Evolutionary conservation across 2,797 vertebrate genomes (phyloP), one percentile per base, ranked within the genome.

Genomic region (Rhyacichthys aspro): DNA sequence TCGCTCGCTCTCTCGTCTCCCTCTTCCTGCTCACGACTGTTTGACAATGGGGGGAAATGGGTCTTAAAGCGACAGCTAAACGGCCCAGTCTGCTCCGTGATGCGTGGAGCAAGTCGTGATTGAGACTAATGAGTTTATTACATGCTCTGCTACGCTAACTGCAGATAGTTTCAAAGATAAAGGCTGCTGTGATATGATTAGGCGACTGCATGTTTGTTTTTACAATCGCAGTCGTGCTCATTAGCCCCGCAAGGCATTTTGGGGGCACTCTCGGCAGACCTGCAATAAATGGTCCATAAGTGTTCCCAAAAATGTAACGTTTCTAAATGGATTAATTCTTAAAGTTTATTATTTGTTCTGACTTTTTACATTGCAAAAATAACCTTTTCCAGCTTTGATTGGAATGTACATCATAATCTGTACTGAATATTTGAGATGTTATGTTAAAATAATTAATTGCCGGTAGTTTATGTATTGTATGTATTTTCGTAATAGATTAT

Each of bases 11-110:
- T 95, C 94, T 95, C 94, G 93, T 95, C 95, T 96, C 94, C 94
- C 94, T 93, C 95, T 98, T 97, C 97, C 96, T 98, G 95, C 94
- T 95, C 95, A 94, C 95, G 94, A 94, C 94, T 92, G 89, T 92
- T 93, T 93, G 93, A 98, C 96, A 96, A 97, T 96, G 89, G 94
- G 93, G 94, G 95, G 96, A 98, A 97, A 97, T 93, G 87, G 91
- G 92, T 90, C 94, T 98, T 95, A 96, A 96, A 94, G 94, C 89
- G 93, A 93, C 95, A 94, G 94, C 89, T 55, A 37, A 61, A 61
- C 63, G 15, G 18, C 1, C 59, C 59, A 8, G 59, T n/a, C 67
- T 50, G 69, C 59, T 55, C 65, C 14, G 72, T 71, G 56, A 66
- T 68, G 56, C 74, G 76, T 38, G 80, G 5, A 53, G 54, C 7